These are phyloP conservation scores for Australoheros scitulus DNA, from an alignment of 2,113 vertebrate species.

Conservation along the genomic window DNA sequence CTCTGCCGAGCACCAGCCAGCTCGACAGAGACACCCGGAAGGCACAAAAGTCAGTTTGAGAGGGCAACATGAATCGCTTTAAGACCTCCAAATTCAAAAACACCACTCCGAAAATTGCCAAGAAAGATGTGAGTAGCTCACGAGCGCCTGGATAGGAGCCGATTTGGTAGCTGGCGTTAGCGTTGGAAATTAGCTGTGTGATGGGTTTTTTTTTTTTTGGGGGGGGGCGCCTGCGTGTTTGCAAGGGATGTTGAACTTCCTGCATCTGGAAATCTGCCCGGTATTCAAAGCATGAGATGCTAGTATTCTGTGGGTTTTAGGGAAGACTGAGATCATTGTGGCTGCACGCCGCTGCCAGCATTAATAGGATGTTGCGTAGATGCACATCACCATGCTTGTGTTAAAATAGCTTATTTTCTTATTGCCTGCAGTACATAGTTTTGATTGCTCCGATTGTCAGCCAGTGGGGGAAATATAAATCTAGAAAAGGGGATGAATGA, in stretches of 20 bases:
- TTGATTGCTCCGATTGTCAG: background rate
- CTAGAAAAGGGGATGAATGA: background rate
- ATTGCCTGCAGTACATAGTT: background rate
- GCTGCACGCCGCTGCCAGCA: conserved; percentile 21
- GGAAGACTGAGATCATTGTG: conserved; percentile 21
- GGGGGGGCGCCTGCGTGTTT: conserved; percentile 63
- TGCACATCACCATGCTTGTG: conserved; percentile 16
- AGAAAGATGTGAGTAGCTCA: conserved; percentile 85
- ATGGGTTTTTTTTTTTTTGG: conserved; percentile 13
- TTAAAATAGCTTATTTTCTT: background rate
- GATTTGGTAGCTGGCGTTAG: conserved; percentile 32
- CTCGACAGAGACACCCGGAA: conserved; percentile 80
- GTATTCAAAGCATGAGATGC: background rate
- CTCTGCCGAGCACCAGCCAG: conserved; percentile 50
- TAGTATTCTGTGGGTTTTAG: background rate
- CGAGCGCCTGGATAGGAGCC: background rate
- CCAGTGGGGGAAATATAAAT: background rate
- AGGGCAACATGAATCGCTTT: conserved; percentile 90
- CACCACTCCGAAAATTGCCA: conserved; percentile 85
- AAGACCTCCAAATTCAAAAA: conserved; percentile 93
- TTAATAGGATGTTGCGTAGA: conserved; percentile 1
- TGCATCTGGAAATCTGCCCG: conserved; percentile 58
- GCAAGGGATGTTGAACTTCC: conserved; percentile 71
- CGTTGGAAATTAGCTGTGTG: conserved; percentile 37
- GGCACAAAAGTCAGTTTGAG: conserved; percentile 67